Conservation (phyloP, 2,888 invertebrate genomes). For the Philopedon plagiatum region DNA sequence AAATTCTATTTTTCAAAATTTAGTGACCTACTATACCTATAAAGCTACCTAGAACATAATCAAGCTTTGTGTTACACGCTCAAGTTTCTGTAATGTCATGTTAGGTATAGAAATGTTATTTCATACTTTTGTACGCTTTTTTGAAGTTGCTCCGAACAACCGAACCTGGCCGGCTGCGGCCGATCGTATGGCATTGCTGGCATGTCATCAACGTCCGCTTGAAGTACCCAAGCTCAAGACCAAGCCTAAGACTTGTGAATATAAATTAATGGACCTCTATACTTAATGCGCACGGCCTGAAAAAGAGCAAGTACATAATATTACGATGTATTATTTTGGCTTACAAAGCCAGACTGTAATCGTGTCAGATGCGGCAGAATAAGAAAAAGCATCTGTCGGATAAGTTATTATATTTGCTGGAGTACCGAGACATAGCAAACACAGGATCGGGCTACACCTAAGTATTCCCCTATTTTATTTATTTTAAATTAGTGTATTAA, state of each 20-base stretch:
- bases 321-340: background rate
- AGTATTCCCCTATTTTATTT: too few species aligned
- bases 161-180: background rate
- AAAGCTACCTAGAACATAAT: too few species aligned
- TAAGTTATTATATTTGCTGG: background rate
- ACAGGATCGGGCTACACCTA: too few species aligned
- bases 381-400: background rate
- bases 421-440: background rate
- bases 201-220: constrained; percentile 10
- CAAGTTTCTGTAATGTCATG: too few species aligned
- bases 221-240: background rate
- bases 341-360: background rate
- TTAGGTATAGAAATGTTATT: too few species aligned
- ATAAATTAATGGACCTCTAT: constrained; percentile 8
- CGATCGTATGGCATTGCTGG: constrained; percentile 2
- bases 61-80: too few species aligned
- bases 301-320: background rate
- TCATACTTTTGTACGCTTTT: too few species aligned
- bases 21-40: too few species aligned
- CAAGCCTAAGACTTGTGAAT: background rate
- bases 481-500: too few species aligned
- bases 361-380: background rate
- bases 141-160: background rate
- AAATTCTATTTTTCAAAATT: too few species aligned
- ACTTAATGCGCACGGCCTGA: background rate